Evolutionary conservation across 2,797 vertebrate species (phyloP), one percentile per base, ranked within the genome.

Genomic region (Natrix natrix): DNA sequence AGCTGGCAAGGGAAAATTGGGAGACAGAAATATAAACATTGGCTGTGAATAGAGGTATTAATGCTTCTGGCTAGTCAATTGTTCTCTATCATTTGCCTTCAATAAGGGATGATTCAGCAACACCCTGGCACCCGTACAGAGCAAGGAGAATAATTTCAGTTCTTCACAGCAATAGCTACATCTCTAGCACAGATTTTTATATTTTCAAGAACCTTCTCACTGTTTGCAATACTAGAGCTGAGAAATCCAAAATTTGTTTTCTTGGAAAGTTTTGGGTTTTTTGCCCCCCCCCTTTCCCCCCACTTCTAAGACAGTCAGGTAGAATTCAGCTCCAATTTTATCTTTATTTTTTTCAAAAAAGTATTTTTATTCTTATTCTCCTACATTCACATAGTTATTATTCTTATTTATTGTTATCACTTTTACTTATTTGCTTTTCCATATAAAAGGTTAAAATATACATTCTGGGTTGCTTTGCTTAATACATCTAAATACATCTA

Each of bases 1-100:
- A 89, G 86, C 61, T 91, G n/a, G 89, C 60, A 95, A 96, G 63
- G 88, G 5, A 83, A 93, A 95, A 78, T 86, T 59, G 11, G 89
- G 95, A 59, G 74, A 92, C 54, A 61, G 92, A 94, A 96, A 95
- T 91, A 57, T 8, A 90, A 92, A 63, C 60, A 78, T 94, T 92
- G 86, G 74, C 86, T 69, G 60, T 90, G 90, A 95, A 90, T 94
- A 92, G 55, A 96, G 32, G 54, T 52, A 28, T n/a, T 66, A 92
- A 95, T 55, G 11, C 43, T 94, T 83, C 89, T 94, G 66, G 17
- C 94, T 96, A 37, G 63, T 17, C 87, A 66, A 26, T 86, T 86
- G 4, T 83, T 55, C 37, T 14, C 86, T 60, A 24, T 26, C 26
- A 66, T 56, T 93, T 59, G 60, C 32, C 20, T 63, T 74, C 43